Evolutionary conservation across 2,888 invertebrate species (phyloP).

Genomic region (Choreutis nemorana): DNA sequence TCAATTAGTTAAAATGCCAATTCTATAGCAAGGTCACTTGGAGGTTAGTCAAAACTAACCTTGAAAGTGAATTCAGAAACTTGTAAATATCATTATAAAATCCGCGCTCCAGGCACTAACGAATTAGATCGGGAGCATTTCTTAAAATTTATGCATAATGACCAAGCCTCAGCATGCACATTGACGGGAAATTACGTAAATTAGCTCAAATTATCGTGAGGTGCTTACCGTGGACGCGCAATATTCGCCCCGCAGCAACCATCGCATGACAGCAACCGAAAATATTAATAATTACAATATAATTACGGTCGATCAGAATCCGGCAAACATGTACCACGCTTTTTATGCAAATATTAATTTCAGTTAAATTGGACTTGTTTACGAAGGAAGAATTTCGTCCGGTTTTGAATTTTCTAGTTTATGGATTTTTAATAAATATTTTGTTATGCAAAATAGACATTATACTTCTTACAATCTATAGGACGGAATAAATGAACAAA

Average conservation of each 20-base stretch:
- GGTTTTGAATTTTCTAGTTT: too few relatives aligned
- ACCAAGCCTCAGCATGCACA: constrained; percentile 47
- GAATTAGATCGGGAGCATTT: constrained; percentile 31
- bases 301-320: constrained; percentile 26
- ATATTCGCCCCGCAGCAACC: constrained; percentile 26
- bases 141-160: constrained; percentile 36
- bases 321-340: neutral
- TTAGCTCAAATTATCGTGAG: constrained; percentile 57
- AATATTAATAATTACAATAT: constrained; percentile 49
- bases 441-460: neutral
- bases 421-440: too few relatives aligned
- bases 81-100: too few relatives aligned
- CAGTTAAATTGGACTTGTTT: neutral
- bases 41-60: too few relatives aligned
- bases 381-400: too few relatives aligned
- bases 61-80: too few relatives aligned
- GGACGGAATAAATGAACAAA: neutral
- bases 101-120: constrained; percentile 13
- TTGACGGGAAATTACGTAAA: constrained; percentile 51
- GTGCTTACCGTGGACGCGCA: constrained; percentile 35
- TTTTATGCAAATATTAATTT: constrained; percentile 24
- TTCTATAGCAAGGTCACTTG: too few relatives aligned
- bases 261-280: constrained; percentile 49
- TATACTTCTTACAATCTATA: neutral
- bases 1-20: too few relatives aligned